Percentiles rank a stretch among this genome's conserved stretches.
These are phyloP conservation scores for Hemicrepidius hirtus DNA, from an alignment of 2,888 invertebrate species.

Conservation along the genomic window DNA sequence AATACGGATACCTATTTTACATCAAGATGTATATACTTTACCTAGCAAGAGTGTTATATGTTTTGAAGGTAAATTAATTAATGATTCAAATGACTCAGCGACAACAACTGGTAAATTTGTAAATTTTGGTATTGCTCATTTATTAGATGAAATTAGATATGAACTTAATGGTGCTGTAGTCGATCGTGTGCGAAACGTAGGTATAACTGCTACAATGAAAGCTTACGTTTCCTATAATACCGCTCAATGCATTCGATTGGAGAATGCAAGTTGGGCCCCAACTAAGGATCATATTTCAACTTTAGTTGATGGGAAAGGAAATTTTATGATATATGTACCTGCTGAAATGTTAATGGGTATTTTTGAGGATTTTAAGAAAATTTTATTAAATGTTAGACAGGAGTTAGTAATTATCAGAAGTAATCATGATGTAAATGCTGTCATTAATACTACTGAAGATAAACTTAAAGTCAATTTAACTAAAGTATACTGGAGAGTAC, in stretches of 20 bases:
- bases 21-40: not conserved
- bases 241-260: not conserved
- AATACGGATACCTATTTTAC: constrained; percentile 20
- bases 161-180: constrained; percentile 17
- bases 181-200: constrained; percentile 2
- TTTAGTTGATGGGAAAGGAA: not conserved
- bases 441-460: not conserved
- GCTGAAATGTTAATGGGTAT: constrained; percentile 28
- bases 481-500: constrained; percentile 9
- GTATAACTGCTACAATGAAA: constrained; percentile 13
- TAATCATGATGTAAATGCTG: constrained; percentile 1
- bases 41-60: not conserved
- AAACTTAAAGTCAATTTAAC: not conserved
- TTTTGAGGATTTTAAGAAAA: constrained; percentile 24
- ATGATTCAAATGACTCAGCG: not conserved
- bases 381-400: not conserved
- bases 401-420: constrained; percentile 8
- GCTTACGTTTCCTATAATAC: not conserved
- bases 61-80: not conserved
- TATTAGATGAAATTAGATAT: constrained; percentile 31
- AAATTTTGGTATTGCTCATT: not conserved
- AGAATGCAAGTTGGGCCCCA: not conserved
- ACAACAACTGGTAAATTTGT: not conserved
- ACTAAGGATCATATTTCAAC: not conserved
- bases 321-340: constrained; percentile 22